Percentiles rank a stretch among this genome's conserved stretches.
Evolutionary conservation across 2,113 vertebrate species (phyloP).

Genomic region (Pangasianodon hypophthalmus): DNA sequence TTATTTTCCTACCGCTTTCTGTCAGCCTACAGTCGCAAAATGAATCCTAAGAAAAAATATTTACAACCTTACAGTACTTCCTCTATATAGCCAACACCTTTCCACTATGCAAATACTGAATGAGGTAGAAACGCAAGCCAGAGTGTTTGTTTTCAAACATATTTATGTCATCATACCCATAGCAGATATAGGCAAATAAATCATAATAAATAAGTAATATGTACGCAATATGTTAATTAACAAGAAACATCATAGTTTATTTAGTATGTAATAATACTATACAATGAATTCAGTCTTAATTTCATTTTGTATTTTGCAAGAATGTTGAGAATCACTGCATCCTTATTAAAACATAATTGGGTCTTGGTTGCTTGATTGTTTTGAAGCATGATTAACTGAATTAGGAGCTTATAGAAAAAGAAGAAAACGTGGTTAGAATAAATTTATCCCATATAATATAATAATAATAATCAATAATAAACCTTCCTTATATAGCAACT

Average conservation of each 20-base stretch:
- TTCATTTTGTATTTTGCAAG: background rate
- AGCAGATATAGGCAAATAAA: background rate
- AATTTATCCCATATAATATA: background rate
- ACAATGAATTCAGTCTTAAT: background rate
- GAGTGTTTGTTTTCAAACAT: background rate
- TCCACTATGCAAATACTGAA: background rate
- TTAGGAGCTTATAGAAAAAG: background rate
- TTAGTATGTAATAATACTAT: background rate
- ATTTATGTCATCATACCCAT: background rate
- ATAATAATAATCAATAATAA: no score
- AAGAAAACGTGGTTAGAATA: background rate
- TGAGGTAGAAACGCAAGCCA: background rate
- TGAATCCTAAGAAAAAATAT: background rate
- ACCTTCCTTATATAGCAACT: no score
- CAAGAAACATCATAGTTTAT: background rate
- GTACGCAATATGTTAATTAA: background rate
- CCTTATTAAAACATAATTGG: background rate
- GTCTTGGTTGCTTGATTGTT: background rate
- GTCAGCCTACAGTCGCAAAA: background rate
- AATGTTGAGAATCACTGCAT: background rate
- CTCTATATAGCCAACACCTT: background rate
- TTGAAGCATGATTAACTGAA: background rate
- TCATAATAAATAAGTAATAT: background rate
- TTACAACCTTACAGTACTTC: background rate
- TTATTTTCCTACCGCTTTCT: background rate